Percentiles rank a stretch among this genome's conserved stretches.
These are phyloP conservation scores for Iphiclides podalirius DNA, from an alignment of 2,888 invertebrate species.

Conservation along the genomic window DNA sequence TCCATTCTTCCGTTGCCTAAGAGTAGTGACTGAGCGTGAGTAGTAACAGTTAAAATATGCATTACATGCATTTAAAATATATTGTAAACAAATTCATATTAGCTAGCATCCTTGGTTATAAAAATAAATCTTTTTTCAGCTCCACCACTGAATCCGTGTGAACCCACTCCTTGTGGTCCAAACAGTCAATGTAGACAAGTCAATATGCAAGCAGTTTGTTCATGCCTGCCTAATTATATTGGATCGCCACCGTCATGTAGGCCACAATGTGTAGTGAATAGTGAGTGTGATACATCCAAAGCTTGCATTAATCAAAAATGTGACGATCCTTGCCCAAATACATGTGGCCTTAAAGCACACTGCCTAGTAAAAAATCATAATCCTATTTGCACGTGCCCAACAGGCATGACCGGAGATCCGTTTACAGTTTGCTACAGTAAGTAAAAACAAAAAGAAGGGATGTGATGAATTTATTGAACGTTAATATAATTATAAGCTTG, in stretches of 20 bases:
- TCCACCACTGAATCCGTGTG: constrained; percentile 85
- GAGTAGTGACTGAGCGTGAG: constrained; percentile 68
- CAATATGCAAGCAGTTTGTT: constrained; percentile 90
- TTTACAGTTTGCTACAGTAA: constrained; percentile 89
- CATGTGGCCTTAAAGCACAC: constrained; percentile 91
- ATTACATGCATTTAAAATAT: constrained; percentile 1
- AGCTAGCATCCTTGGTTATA: no score
- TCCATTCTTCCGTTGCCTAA: constrained; percentile 88
- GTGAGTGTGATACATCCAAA: constrained; percentile 89
- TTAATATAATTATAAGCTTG: no score
- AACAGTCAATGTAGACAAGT: constrained; percentile 91
- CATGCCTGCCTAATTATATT: constrained; percentile 88
- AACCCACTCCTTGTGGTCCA: constrained; percentile 92
- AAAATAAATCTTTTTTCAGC: no score
- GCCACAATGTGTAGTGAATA: constrained; percentile 92
- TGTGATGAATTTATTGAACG: background rate
- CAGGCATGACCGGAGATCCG: constrained; percentile 92
- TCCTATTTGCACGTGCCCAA: constrained; percentile 92
- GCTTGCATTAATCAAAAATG: constrained; percentile 93
- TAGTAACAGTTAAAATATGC: constrained; percentile 18
- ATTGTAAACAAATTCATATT: no score
- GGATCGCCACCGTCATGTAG: constrained; percentile 90
- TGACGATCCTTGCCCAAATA: constrained; percentile 92
- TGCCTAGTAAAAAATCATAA: constrained; percentile 92
- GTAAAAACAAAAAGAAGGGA: constrained; percentile 40